Base-by-base conservation (phyloP, 1,140 invertebrate genomes). In the Apis dorsata region DNA sequence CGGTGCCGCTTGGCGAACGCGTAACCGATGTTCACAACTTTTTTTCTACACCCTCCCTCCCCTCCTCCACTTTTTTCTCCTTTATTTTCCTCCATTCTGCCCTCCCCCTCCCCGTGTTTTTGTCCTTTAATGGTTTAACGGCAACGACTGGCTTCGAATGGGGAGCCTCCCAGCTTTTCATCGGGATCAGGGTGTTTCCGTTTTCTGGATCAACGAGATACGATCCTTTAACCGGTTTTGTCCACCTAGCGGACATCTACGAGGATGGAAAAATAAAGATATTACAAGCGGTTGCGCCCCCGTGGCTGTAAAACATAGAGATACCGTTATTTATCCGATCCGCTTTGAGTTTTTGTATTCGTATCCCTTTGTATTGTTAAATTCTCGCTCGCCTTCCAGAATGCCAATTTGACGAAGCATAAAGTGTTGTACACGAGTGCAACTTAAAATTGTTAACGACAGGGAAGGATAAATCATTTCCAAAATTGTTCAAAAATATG, bases 1-100 rank as follows among this genome's bases (percentile, higher is more conserved):
- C 17, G 55, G 53, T 19, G n/a, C 7, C 53, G 60, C 59, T 70
- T 51, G 76, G 84, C 71, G 86, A 85, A 89, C 81, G 84, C 89
- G 85, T 86, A 86, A 90, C 86, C 89, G 80, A 87, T 90, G 86
- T 89, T 85, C 87, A 74, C 87, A 87, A 87, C 83, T 44, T 49
- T 79, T 79, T 71, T 71, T 34, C 13, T 44, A 4, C 21, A 28
- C 15, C 15, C 24, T 34, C 2, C 12, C 3, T 24, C n/a, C 12
- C 5, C 62, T 63, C n/a, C 24, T 69, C 21, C 53, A 19, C 15
- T 13, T 59, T 13, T 60, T 13, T 17, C 13, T 80, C 51, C 2
- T 75, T 85, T 84, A 88, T 76, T 88, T 12, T 17, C 15, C 55
- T 49, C 28, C 60, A 24, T 65, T 83, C 71, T 51, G 57, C n/a